Evolutionary conservation across 2,113 vertebrate genomes (phyloP).

Genomic region (Agapornis roseicollis): DNA sequence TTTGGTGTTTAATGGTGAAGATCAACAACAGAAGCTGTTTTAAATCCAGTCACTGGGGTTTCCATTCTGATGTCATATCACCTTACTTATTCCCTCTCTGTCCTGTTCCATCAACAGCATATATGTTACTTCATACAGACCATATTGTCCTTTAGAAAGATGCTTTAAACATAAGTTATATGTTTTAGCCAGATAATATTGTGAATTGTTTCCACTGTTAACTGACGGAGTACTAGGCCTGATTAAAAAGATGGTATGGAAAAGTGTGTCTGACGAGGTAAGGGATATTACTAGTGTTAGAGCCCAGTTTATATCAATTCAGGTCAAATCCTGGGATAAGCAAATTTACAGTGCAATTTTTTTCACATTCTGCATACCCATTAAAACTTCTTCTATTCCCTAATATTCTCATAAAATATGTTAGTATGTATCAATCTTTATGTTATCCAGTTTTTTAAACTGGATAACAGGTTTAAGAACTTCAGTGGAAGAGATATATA

Average conservation of each 20-base stretch:
- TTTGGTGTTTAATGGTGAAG: neutral
- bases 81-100: neutral
- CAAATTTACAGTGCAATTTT: neutral
- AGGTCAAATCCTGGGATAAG: neutral
- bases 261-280: neutral
- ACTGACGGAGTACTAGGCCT: neutral
- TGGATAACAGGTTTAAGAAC: neutral
- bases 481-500: neutral
- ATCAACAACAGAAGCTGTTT: neutral
- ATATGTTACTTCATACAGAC: neutral
- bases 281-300: neutral
- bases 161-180: neutral
- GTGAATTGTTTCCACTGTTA: accelerated
- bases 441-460: neutral
- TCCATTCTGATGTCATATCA: neutral
- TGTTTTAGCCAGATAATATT: neutral
- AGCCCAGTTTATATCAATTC: neutral
- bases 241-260: neutral
- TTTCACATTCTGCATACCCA: neutral
- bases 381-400: neutral
- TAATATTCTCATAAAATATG: neutral
- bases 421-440: neutral
- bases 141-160: neutral
- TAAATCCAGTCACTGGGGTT: neutral
- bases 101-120: neutral